Evolutionary conservation across 2,113 vertebrate species (phyloP), one percentile per base, ranked within the genome.

Genomic region (Marmota monax): DNA sequence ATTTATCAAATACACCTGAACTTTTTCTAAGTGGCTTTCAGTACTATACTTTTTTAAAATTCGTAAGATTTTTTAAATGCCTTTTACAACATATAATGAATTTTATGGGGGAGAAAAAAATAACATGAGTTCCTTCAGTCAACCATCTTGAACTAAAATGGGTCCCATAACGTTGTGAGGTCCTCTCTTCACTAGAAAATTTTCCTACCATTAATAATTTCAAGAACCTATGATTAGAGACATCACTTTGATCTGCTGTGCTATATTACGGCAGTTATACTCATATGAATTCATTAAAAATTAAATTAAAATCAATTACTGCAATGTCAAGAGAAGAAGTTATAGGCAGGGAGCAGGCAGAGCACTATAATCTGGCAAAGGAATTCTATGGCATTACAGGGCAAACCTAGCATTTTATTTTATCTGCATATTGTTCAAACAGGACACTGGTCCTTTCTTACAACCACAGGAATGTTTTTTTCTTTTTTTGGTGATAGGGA

Each of bases 1-100:
- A 39, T 32, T 61, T 65, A 56, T 84, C 45, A 56, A 27, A 37
- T 90, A 61, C 42, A 48, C 37, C 25, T 72, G 73, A 18, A 53
- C 72, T 84, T 86, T 51, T 73, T 29, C 76, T 87, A 63, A 92
- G 90, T 58, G 42, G 22, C 58, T 67, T 92, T 82, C 42, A 78
- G 22, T 45, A 78, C 6, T 32, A 32, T n/a, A 22, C 17, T 78
- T 93, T 48, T 53, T 53, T 6, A 20, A 67, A 76, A 80, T 63
- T 93, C 39, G 7, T 23, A 92, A 78, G 51, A 85, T 69, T 80
- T 56, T 23, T 0, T 39, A 84, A 45, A 48, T 2, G 27, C 56
- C n/a, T 84, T 67, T 73, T 79, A 65, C 37, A 92, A 80, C 23
- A 69, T 77, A 51, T 79, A 84, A 7, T 80, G 84, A 34, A 92